Base-by-base conservation (phyloP, 2,113 vertebrate genomes). In the Pitta sordida region DNA sequence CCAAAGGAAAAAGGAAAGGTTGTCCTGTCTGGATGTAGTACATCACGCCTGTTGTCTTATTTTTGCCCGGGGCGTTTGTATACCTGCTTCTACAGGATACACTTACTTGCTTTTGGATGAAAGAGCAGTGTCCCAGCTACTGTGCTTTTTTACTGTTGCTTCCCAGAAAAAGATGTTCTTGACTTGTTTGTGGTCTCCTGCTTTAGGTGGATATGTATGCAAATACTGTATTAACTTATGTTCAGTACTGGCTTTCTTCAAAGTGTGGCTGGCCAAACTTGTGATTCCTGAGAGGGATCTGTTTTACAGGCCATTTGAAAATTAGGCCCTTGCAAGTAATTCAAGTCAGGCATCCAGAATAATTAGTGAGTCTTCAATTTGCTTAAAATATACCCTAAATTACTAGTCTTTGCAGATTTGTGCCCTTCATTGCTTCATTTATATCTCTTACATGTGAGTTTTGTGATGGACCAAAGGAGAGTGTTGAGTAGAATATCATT, bases 241-340 rank as follows among this genome's bases (percentile, higher is more conserved):
- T 86, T 91, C 56, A 63, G 52, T 73, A 70, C 62, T 80, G 89
- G 23, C 64, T 91, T 94, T 74, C 76, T 91, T 95, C 79, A 71
- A 81, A 88, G 60, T 64, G 60, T 81, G 56, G 52, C 91, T 90
- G 79, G 75, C 48, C 79, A 83, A 90, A 90, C 93, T 80, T 91
- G 94, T 86, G 95, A 90, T 94, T 94, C 90, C 60, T 77, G 76
- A 91, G 88, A 91, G 52, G 68, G 91, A 64, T 94, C 85, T 95
- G 71, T 74, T 93, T 86, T 88, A 53, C 3, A 11, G 68, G 48
- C 60, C 46, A 51, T 93, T 96, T 91, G 91, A 92, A 91, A 94
- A 91, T 51, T 30, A 84, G 43, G 46, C 16, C 26, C 43, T 86
- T 86, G 65, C 81, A 91, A 83, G 94, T 94, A 87, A 76, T 82